phyloP scores from a whole-genome alignment of 2,888 invertebrate genomes.

The Micropterix aruncella region DNA sequence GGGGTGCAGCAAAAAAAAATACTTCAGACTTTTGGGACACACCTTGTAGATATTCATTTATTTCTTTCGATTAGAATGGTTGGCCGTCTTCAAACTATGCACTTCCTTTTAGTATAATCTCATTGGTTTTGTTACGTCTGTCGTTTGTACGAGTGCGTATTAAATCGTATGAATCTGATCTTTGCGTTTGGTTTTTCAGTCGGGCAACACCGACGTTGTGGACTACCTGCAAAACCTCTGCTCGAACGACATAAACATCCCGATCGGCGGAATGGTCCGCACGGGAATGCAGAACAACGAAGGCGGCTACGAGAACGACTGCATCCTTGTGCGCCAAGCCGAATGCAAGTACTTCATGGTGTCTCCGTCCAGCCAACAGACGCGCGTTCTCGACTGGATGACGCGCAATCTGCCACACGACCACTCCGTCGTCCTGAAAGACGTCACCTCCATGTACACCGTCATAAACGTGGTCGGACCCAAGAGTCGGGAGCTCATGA shows the following conservation, averaged over 20 bases:
- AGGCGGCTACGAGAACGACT: constrained; percentile 61
- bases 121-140: too few species aligned
- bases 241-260: constrained; percentile 50
- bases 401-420: constrained; percentile 42
- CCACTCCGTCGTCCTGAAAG: constrained; percentile 45
- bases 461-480: constrained; percentile 58
- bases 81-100: too few species aligned
- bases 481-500: constrained; percentile 46
- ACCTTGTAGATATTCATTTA: too few species aligned
- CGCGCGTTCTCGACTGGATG: constrained; percentile 57
- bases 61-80: too few species aligned
- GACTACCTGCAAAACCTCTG: constrained; percentile 49
- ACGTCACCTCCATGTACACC: constrained; percentile 60
- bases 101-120: too few species aligned
- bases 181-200: constrained; percentile 31
- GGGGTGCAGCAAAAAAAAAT: too few species aligned
- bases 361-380: constrained; percentile 67
- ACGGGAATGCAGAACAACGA: constrained; percentile 49
- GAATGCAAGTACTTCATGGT: constrained; percentile 60
- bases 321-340: constrained; percentile 48
- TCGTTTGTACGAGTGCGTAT: too few species aligned
- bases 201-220: constrained; percentile 41
- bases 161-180: too few species aligned
- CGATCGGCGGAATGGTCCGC: constrained; percentile 48
- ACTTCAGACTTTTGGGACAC: too few species aligned